Evolutionary conservation across 2,113 vertebrate genomes (phyloP).

Genomic region (Bagarius yarrelli): DNA sequence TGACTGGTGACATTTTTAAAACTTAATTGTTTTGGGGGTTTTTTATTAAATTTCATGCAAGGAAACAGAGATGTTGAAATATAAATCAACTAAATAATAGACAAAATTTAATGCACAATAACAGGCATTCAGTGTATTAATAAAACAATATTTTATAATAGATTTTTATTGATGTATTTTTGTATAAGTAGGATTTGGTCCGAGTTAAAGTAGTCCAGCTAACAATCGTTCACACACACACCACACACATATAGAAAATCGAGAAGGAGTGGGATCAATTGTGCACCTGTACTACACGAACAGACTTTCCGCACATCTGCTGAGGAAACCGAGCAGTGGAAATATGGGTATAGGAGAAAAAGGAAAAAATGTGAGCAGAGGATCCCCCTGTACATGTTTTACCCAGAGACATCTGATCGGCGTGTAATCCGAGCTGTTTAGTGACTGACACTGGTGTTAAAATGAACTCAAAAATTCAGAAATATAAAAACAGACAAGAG

Average conservation of each 20-base stretch:
- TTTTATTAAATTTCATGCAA: not conserved
- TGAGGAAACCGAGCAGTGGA: constrained; percentile 43
- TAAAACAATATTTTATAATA: not conserved
- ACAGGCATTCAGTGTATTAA: not conserved
- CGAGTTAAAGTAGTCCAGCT: not conserved
- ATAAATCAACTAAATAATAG: too few species aligned
- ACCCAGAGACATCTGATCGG: constrained; percentile 48
- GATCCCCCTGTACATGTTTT: constrained; percentile 49
- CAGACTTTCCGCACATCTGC: constrained; percentile 54
- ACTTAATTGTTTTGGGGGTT: too few species aligned
- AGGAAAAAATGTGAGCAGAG: constrained; percentile 13
- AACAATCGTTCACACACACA: not conserved
- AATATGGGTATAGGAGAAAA: constrained; percentile 12
- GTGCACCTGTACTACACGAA: constrained; percentile 53
- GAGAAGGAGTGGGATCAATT: constrained; percentile 16
- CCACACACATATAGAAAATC: constrained; percentile 1
- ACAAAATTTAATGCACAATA: too few species aligned
- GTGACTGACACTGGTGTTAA: not conserved
- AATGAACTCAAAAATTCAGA: constrained; percentile 35
- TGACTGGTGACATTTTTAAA: not conserved
- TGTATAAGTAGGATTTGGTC: not conserved
- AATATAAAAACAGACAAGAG: not conserved
- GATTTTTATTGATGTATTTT: not conserved
- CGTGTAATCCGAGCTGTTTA: constrained; percentile 28
- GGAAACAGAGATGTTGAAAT: not conserved